phyloP scores from a whole-genome alignment of 2,888 invertebrate species.

The Pammene aurita region DNA sequence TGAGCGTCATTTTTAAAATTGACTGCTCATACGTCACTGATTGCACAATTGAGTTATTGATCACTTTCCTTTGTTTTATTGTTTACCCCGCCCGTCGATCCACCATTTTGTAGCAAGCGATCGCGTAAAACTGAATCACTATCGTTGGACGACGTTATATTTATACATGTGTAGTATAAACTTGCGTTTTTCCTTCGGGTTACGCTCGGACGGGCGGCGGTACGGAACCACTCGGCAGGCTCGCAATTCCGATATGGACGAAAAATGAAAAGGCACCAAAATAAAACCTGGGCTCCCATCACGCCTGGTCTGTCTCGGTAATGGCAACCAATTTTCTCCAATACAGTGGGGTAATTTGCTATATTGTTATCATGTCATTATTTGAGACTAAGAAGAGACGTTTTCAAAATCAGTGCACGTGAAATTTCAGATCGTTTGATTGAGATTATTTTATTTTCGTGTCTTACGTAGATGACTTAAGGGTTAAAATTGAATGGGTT shows the following conservation, averaged over 20 bases:
- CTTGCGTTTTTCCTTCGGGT: conserved; percentile 76
- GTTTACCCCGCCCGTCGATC: conserved; percentile 60
- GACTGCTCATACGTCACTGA: conserved; percentile 53
- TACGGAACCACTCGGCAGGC: conserved; percentile 57
- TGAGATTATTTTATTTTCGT: not conserved
- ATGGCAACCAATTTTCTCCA: conserved; percentile 62
- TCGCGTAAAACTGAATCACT: conserved; percentile 80
- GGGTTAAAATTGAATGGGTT: not conserved
- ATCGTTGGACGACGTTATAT: conserved; percentile 72
- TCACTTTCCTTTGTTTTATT: conserved; percentile 66
- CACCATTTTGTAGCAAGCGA: conserved; percentile 79
- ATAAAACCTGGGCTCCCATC: conserved; percentile 57
- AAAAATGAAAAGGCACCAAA: conserved; percentile 62
- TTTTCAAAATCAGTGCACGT: conserved; percentile 25
- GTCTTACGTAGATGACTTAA: not conserved
- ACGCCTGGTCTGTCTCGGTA: conserved; percentile 73
- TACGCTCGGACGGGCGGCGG: conserved; percentile 67
- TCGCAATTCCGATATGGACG: conserved; percentile 70
- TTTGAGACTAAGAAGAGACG: conserved; percentile 55
- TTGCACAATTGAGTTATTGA: conserved; percentile 59
- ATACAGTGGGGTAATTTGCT: conserved; percentile 64
- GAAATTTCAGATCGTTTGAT: conserved; percentile 10
- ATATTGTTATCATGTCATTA: conserved; percentile 60
- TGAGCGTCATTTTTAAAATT: conserved; percentile 57
- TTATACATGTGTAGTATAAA: conserved; percentile 79